Base-by-base conservation (phyloP, 2,888 invertebrate species). In the Mimumesa dahlbomi region DNA sequence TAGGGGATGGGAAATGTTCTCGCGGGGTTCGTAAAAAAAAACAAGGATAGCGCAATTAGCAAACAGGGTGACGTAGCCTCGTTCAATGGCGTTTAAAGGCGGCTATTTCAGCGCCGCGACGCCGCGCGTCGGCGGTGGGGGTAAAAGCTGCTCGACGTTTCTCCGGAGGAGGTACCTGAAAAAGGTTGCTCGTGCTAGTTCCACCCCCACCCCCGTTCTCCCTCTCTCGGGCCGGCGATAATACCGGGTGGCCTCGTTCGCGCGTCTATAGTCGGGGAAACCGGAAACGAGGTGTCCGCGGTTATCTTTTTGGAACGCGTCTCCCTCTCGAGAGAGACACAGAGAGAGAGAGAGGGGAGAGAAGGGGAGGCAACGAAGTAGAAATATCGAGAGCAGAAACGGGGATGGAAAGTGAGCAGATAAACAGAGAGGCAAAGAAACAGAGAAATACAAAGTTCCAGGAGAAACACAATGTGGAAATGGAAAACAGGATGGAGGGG, bases 301-400 rank as follows among this genome's bases (percentile, higher is more conserved):
- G 84, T 84, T 85, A 85, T 85, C 85, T 85, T 83, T 85, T 82
- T 83, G 80, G 83, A 79, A 68, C 83, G 58, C 45, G 38, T 36
- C 59, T 53, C 38, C 48, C 34, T n/a, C n/a, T n/a, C n/a, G n/a
- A n/a, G n/a, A n/a, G n/a, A n/a, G n/a, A 42, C 46, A 13, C 43
- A 45, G 38, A 31, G 21, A 18, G 62, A 34, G 58, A 40, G 73
- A 57, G 56, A 77, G 57, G 54, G n/a, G 53, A 56, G 54, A 62
- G 19, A 53, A 36, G 22, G 40, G 40, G 38, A 36, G 46, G n/a
- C 29, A 29, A 21, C n/a, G n/a, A n/a, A n/a, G n/a, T n/a, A n/a
- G n/a, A n/a, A n/a, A n/a, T n/a, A n/a, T n/a, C n/a, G n/a, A n/a
- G n/a, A n/a, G n/a, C n/a, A n/a, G n/a, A n/a, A n/a, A n/a, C n/a